A percentile compares a stretch with the other conserved stretches of the same genome.
Evolutionary conservation across 2,888 invertebrate species (phyloP).

Genomic region (Lasioglossum figueresi): DNA sequence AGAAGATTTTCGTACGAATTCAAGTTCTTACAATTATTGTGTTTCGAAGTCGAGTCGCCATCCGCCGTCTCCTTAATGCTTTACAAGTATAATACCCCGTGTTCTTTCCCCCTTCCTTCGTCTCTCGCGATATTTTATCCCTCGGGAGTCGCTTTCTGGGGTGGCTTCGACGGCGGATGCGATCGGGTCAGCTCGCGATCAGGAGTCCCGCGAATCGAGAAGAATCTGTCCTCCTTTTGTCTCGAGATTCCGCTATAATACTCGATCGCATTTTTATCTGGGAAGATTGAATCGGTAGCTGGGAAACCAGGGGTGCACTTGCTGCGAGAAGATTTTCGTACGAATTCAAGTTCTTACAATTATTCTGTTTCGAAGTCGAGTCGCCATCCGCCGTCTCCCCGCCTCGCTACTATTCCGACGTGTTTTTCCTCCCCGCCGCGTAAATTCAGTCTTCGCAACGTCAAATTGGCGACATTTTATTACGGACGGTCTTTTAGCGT

Average conservation of each 20-base stretch:
- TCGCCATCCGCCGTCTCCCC: background rate
- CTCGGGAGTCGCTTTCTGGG: no score
- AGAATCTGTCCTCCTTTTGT: background rate
- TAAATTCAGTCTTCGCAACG: background rate
- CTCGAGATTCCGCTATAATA: background rate
- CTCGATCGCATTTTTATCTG: background rate
- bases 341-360: background rate
- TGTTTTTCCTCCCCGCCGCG: background rate
- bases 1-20: background rate
- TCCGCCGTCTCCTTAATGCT: no score
- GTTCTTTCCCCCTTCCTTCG: background rate
- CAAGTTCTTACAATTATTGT: background rate
- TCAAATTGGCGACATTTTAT: background rate
- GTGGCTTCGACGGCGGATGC: background rate
- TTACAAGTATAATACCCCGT: constrained; percentile 36
- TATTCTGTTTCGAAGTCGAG: background rate
- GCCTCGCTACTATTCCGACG: background rate
- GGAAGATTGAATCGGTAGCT: background rate
- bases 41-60: background rate
- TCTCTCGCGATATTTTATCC: constrained; percentile 21
- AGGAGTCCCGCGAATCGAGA: background rate
- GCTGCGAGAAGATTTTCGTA: background rate
- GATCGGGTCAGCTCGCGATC: background rate
- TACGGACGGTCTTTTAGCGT: background rate
- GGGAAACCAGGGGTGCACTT: background rate